Percentiles rank a stretch among this genome's conserved stretches.
phyloP scores from a whole-genome alignment of 2,888 invertebrate genomes.

The Tenthredo distinguenda region DNA sequence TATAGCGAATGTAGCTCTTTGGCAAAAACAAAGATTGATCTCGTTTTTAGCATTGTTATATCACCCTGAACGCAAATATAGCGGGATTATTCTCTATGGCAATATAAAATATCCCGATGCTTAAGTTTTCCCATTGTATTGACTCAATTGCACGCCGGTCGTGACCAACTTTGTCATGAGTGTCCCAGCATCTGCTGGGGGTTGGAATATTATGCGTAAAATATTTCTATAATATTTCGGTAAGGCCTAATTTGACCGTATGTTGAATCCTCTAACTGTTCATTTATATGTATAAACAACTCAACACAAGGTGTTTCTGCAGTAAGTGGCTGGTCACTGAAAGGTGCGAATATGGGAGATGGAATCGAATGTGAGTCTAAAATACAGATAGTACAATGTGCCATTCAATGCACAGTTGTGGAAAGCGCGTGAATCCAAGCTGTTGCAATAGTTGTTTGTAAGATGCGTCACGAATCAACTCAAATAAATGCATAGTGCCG shows the following conservation, averaged over 20 bases:
- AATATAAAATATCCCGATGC: not conserved
- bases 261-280: not conserved
- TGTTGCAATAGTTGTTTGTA: not conserved
- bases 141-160: not conserved
- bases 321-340: not conserved
- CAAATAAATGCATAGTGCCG: not conserved
- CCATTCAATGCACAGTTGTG: not conserved
- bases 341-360: not conserved
- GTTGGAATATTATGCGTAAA: not conserved
- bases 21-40: not conserved
- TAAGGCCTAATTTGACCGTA: slow-evolving; percentile 37
- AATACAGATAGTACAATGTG: not conserved
- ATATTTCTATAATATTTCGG: not conserved
- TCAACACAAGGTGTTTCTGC: not conserved
- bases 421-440: not conserved
- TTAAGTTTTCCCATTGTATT: not conserved
- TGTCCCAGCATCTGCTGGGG: not conserved
- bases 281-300: not conserved
- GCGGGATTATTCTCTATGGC: not conserved
- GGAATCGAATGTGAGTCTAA: not conserved
- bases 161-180: not conserved
- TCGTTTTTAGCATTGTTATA: not conserved
- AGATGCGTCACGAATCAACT: not conserved
- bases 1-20: not conserved
- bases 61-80: not conserved